A percentile compares a stretch with the other conserved stretches of the same genome.
These are phyloP conservation scores for Mus spretus DNA, from an alignment of 2,797 vertebrate species.

Conservation along the genomic window DNA sequence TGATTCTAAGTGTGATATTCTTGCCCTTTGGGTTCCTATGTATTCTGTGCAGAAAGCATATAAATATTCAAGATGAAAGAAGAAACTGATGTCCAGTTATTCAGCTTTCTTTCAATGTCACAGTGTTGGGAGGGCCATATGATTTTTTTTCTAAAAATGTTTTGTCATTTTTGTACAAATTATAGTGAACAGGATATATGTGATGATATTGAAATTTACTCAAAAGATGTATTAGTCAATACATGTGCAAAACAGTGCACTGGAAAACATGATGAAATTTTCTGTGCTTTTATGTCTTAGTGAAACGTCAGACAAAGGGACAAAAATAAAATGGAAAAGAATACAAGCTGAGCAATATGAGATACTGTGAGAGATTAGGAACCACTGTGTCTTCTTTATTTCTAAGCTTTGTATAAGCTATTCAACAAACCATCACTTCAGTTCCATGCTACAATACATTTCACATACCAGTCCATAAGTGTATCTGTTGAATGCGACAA, in stretches of 20 bases:
- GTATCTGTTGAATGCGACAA: neutral
- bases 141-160: neutral
- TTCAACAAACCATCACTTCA: neutral
- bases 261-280: neutral
- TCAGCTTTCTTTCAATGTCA: too few relatives aligned
- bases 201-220: neutral
- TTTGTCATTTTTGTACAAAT: neutral
- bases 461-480: neutral
- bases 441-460: neutral
- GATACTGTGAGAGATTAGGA: neutral
- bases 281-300: neutral
- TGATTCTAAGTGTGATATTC: neutral
- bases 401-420: neutral
- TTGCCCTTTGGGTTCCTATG: neutral
- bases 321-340: neutral
- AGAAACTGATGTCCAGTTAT: neutral
- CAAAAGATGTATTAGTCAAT: too few relatives aligned
- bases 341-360: neutral
- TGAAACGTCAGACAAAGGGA: neutral
- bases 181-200: neutral
- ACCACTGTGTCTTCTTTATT: neutral
- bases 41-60: rapidly evolving
- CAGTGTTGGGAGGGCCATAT: neutral
- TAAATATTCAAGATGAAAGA: neutral
- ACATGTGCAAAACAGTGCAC: neutral